Evolutionary conservation across 2,888 invertebrate genomes (phyloP), one percentile per base, ranked within the genome.

Genomic region (Sthenelais limicola): DNA sequence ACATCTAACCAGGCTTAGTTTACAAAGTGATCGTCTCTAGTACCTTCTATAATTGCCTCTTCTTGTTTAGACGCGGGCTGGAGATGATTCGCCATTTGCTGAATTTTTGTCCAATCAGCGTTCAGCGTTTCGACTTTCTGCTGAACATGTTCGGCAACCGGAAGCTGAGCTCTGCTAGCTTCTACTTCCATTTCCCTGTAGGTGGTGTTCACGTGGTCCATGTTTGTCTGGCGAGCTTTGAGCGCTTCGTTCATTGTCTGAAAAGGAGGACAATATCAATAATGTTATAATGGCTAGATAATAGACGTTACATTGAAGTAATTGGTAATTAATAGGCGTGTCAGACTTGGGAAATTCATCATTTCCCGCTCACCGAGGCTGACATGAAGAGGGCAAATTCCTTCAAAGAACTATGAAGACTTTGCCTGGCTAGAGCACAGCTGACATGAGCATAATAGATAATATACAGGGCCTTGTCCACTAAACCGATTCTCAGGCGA

Each of bases 191-290:
- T 73, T 35, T 79, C 76, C 18, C 78, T 71, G 75, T 80, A 82
- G 0, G 74, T 74, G 24, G 74, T 73, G 72, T 84, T 86, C 52
- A 85, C 77, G 21, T 73, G 74, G 54, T 83, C 82, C 18, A 86
- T 71, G 68, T 82, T 80, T 3, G 72, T 43, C 71, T 85, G 83
- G 52, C 81, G 80, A 4, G 77, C 79, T 47, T 78, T 74, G 49
- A 86, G 78, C 28, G 84, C 83, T 52, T 81, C 81, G 35, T 83
- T 79, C 58, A 83, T 83, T 12, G 81, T 81, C 86, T 86, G 77
- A 26, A 78, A 73, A 58, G 32, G 30, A 62, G n/a, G n/a, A n/a
- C 68, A 56, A 24, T 43, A 43, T 43, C 43, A 15, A 15, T 43
- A 43, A 43, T 15, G 9, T 18, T 15, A 43, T 18, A 43, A 43